Conservation (phyloP, 35 echinoderm and acorn worm genomes). For the Chiridota heheva region DNA sequence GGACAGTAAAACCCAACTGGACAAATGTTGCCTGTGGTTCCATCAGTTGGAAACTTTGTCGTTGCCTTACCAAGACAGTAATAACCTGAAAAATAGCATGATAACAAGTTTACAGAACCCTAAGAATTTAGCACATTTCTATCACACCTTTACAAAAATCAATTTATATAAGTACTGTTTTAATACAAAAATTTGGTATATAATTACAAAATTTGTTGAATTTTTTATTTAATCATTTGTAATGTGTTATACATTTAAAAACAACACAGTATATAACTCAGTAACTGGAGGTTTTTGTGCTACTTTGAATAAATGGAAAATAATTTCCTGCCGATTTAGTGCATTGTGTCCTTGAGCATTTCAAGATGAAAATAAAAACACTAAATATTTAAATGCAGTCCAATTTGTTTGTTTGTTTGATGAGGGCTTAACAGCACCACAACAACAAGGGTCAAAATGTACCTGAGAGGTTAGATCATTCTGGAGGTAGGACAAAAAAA, state of each 20-base stretch:
- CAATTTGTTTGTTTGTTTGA: too few relatives aligned
- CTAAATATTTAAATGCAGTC: not conserved
- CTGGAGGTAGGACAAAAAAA: not conserved
- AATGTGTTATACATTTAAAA: too few relatives aligned
- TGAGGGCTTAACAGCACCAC: too few relatives aligned
- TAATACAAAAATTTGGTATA: not conserved
- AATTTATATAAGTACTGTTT: not conserved
- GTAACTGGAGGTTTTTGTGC: too few relatives aligned
- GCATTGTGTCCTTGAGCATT: too few relatives aligned
- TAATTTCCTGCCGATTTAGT: too few relatives aligned
- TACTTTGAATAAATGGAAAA: too few relatives aligned
- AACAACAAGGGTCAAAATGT: too few relatives aligned
- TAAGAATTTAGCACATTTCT: not conserved
- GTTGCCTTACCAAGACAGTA: constrained; percentile 74
- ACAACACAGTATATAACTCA: too few relatives aligned
- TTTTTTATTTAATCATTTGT: too few relatives aligned
- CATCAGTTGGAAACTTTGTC: constrained; percentile 74
- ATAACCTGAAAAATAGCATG: constrained; percentile 60
- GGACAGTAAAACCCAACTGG: constrained; percentile 91
- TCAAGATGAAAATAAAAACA: too few relatives aligned
- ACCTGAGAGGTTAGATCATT: too few relatives aligned
- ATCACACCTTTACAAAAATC: not conserved
- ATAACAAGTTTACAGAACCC: not conserved
- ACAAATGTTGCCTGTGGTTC: constrained; percentile 72
- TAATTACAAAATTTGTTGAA: not conserved